Conservation (phyloP, 2,888 invertebrate species). For the Leptopilina myrica region DNA sequence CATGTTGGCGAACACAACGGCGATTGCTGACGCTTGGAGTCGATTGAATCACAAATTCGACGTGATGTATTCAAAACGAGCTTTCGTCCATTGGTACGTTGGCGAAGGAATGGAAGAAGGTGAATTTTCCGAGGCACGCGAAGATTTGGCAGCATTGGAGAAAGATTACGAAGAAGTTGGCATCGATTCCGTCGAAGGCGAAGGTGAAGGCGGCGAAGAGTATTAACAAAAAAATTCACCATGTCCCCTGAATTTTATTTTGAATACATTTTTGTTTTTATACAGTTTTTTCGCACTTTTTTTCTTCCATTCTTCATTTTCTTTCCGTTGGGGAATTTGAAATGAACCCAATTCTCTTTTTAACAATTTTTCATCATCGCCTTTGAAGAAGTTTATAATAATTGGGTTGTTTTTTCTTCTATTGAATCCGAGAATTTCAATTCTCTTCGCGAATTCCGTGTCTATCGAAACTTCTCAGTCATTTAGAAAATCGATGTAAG, state of each 20-base stretch:
- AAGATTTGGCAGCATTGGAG: slow-evolving; percentile 78
- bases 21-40: slow-evolving; percentile 82
- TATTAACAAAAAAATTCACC: slow-evolving; percentile 54
- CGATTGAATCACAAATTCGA: slow-evolving; percentile 82
- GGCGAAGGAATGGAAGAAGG: slow-evolving; percentile 80
- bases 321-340: not conserved
- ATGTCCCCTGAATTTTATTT: not conserved
- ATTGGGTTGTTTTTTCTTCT: not conserved
- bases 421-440: slow-evolving; percentile 2
- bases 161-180: slow-evolving; percentile 77
- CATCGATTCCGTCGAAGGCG: slow-evolving; percentile 75
- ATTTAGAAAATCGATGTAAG: slow-evolving; percentile 21
- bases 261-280: not conserved
- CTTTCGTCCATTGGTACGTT: slow-evolving; percentile 82
- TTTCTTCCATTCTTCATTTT: not conserved
- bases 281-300: not conserved
- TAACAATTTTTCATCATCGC: too few relatives aligned
- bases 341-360: too few relatives aligned
- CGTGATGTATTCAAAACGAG: slow-evolving; percentile 81
- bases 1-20: slow-evolving; percentile 82
- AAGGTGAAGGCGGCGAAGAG: slow-evolving; percentile 67
- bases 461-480: slow-evolving; percentile 7
- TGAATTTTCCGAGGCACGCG: slow-evolving; percentile 80
- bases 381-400: too few relatives aligned
- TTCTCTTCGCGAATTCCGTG: not conserved